Base-by-base conservation (phyloP, 1,140 invertebrate species). In the Caenorhabditis inopinata region DNA sequence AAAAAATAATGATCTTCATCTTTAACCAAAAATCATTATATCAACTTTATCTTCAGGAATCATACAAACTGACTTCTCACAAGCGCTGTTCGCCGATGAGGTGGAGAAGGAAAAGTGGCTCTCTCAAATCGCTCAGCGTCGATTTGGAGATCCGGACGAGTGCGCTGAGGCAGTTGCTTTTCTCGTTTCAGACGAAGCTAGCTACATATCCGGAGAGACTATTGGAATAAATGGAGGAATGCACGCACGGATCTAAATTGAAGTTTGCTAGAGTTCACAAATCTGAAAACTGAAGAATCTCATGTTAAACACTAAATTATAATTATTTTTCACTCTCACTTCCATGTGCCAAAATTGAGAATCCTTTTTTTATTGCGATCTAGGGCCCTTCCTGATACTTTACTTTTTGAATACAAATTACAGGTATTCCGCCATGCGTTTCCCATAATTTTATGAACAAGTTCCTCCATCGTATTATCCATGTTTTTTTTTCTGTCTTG, bases 201-300 rank as follows among this genome's bases (percentile, higher is more conserved):
- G 92, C 12, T 98, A 96, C 87, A 92, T 98, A 46, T 98, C 95
- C 73, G 96, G 96, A 27, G 96, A 98, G 91, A 94, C 93, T 25
- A 92, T 97, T 79, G 91, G 94, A 51, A 92, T 93, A 42, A 90
- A 93, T 45, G 96, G 96, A 45, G 96, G 96, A 82, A 93, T 93
- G 90, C 81, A 87, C 16, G 92, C 93, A 9, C 90, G 93, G 82
- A 84, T 92, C 1, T 91, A 87, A 84, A 35, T 42, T 42, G 5
- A 42, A 42, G 5, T 42, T 42, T 42, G 5, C 38, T 42, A 21
- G 25, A 38, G 18, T 58, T 58, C 51, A 32, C 27, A 58, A 58
- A 23, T 32, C 25, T 16, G 6, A 25, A 53, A 16, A 25, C 27
- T 27, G 32, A 68, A 68, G 58, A 68, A 68, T 58, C 53, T 32